A percentile compares a stretch with the other conserved stretches of the same genome.
Conservation (phyloP, 2,113 vertebrate genomes). For the Campylorhamphus procurvoides region DNA sequence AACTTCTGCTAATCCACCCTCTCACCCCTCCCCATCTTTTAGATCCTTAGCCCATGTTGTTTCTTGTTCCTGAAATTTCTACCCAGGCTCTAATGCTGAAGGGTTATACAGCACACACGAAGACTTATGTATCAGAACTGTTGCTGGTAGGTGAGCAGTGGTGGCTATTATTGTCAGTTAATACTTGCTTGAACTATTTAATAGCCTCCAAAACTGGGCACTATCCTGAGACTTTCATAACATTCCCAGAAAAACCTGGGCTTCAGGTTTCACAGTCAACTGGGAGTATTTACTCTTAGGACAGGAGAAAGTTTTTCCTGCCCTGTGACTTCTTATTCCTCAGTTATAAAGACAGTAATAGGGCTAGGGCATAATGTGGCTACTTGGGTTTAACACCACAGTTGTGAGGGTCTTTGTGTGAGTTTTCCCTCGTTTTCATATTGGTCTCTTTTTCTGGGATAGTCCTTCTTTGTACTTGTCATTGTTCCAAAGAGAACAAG, state of each 20-base stretch:
- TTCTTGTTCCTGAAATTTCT: not conserved
- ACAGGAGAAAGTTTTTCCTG: not conserved
- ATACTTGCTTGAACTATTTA: not conserved
- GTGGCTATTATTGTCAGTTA: not conserved
- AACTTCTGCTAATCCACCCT: no score
- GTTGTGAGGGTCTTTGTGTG: not conserved
- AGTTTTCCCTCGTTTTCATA: not conserved
- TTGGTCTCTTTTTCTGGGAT: rapidly evolving
- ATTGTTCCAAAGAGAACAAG: not conserved
- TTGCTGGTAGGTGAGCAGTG: not conserved
- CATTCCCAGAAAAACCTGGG: not conserved
- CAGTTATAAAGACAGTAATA: not conserved
- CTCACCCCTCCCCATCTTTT: no score
- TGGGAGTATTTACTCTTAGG: not conserved
- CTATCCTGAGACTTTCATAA: not conserved
- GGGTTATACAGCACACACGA: not conserved
- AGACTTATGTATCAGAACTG: not conserved
- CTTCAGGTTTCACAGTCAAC: not conserved
- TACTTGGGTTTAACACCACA: not conserved
- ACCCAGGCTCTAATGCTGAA: not conserved
- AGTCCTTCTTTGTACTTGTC: not conserved
- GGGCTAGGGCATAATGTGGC: not conserved
- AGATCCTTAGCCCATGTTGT: not conserved
- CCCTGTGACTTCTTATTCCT: not conserved
- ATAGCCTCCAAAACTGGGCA: not conserved